Conservation (phyloP, 2,113 vertebrate genomes). For the Pseudopipra pipra region DNA sequence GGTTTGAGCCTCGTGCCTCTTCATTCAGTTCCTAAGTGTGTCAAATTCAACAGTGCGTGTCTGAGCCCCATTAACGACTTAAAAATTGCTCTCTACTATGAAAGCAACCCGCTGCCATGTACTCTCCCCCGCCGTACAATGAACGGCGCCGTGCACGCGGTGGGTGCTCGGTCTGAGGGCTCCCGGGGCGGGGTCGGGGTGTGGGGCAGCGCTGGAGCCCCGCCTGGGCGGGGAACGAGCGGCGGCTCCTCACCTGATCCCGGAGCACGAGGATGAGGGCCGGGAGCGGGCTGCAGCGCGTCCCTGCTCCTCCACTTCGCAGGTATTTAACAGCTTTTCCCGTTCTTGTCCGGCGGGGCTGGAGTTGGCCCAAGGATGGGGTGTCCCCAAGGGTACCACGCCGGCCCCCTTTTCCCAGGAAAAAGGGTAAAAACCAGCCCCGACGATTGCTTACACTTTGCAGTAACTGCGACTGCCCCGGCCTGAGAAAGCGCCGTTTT, state of each 20-base stretch:
- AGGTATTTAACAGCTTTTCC: neutral
- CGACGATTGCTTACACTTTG: rapidly evolving
- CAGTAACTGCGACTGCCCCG: neutral
- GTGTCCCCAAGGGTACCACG: neutral
- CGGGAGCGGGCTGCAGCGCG: neutral
- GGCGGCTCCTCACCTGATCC: neutral
- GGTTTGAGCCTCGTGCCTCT: neutral
- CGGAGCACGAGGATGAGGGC: neutral
- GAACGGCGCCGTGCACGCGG: rapidly evolving
- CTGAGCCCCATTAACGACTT: neutral
- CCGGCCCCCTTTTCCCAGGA: rapidly evolving
- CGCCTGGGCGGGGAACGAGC: neutral
- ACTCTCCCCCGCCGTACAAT: rapidly evolving
- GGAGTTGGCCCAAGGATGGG: neutral
- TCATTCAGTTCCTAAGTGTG: neutral
- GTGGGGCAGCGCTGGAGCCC: neutral
- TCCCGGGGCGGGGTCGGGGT: rapidly evolving
- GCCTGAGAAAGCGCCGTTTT: rapidly evolving
- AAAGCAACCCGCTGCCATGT: rapidly evolving
- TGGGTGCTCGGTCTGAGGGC: rapidly evolving
- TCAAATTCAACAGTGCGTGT: rapidly evolving
- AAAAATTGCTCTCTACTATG: rapidly evolving
- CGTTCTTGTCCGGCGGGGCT: neutral
- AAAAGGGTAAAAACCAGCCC: rapidly evolving
- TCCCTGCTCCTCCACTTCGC: rapidly evolving